phyloP scores from a whole-genome alignment of 2,888 invertebrate species.

The Nomada flava region DNA sequence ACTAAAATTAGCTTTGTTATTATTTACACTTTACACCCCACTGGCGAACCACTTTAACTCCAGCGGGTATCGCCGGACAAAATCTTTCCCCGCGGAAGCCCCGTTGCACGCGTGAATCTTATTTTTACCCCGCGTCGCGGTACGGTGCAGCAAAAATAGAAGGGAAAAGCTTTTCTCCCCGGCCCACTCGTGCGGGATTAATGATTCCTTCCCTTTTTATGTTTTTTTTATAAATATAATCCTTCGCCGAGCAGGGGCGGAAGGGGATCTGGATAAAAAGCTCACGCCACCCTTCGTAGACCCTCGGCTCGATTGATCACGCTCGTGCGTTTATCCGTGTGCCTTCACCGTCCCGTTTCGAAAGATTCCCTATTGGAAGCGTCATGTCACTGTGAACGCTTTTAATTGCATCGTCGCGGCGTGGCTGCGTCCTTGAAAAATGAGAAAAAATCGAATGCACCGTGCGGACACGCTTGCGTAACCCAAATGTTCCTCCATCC shows the following conservation, averaged over 20 bases:
- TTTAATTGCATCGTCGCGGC: conserved; percentile 28
- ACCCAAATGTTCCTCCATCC: conserved; percentile 64
- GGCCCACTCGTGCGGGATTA: conserved; percentile 65
- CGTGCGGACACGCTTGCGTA: conserved; percentile 55
- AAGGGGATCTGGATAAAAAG: conserved; percentile 49
- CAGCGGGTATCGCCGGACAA: conserved; percentile 26
- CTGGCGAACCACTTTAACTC: conserved; percentile 8
- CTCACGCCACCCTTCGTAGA: conserved; percentile 35
- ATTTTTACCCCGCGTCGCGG: conserved; percentile 61
- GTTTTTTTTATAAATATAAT: conserved; percentile 59
- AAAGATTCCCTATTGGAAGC: conserved; percentile 11
- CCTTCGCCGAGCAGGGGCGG: conserved; percentile 27
- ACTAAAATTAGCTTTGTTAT: not conserved
- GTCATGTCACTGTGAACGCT: conserved; percentile 5
- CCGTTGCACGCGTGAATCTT: conserved; percentile 52
- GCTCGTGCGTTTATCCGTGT: conserved; percentile 35
- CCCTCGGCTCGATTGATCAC: conserved; percentile 57
- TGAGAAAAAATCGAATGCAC: conserved; percentile 48
- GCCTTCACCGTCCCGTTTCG: conserved; percentile 8
- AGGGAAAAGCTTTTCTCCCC: conserved; percentile 51
- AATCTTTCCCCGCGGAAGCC: conserved; percentile 25
- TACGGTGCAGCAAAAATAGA: conserved; percentile 61
- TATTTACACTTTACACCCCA: conserved; percentile 23
- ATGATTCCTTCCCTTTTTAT: conserved; percentile 57
- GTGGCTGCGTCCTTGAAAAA: conserved; percentile 57